Evolutionary conservation across 2,888 invertebrate species (phyloP).

Genomic region (Agrochola lota): DNA sequence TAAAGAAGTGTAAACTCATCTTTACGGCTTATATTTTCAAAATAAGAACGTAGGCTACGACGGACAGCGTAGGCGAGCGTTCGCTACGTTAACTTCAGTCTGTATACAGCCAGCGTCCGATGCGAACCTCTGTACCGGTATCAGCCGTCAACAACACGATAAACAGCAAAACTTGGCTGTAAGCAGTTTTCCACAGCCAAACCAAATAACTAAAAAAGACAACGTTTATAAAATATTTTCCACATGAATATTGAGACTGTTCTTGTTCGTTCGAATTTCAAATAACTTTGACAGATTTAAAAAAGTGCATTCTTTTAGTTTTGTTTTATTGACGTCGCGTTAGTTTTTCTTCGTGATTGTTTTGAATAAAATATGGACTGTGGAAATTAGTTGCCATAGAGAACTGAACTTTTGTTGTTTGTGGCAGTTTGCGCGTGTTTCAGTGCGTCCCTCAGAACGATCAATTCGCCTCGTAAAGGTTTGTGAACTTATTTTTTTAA

Average conservation of each 20-base stretch:
- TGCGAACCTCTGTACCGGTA: slow-evolving; percentile 70
- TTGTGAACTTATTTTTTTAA: slow-evolving; percentile 39
- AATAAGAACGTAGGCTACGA: slow-evolving; percentile 61
- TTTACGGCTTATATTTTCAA: slow-evolving; percentile 54
- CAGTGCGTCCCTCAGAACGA: slow-evolving; percentile 50
- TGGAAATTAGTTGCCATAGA: slow-evolving; percentile 33
- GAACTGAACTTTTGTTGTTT: slow-evolving; percentile 54
- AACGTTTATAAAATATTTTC: not conserved
- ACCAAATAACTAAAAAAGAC: slow-evolving; percentile 13
- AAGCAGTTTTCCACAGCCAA: slow-evolving; percentile 20
- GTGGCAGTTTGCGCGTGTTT: slow-evolving; percentile 59
- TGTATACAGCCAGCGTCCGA: slow-evolving; percentile 70
- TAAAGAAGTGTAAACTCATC: slow-evolving; percentile 36
- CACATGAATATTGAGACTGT: not conserved
- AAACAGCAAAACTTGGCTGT: slow-evolving; percentile 66
- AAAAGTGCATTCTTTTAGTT: slow-evolving; percentile 38
- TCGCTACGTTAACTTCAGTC: slow-evolving; percentile 62
- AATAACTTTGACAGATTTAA: slow-evolving; percentile 33
- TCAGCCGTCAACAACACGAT: slow-evolving; percentile 62
- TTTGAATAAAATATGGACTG: slow-evolving; percentile 34
- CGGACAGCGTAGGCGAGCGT: slow-evolving; percentile 53
- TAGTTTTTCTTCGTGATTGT: slow-evolving; percentile 25
- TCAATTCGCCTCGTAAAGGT: slow-evolving; percentile 61
- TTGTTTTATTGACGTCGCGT: slow-evolving; percentile 8
- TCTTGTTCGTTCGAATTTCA: slow-evolving; percentile 25